Evolutionary conservation across 2,113 vertebrate genomes (phyloP).

Genomic region (Sebastes fasciatus): DNA sequence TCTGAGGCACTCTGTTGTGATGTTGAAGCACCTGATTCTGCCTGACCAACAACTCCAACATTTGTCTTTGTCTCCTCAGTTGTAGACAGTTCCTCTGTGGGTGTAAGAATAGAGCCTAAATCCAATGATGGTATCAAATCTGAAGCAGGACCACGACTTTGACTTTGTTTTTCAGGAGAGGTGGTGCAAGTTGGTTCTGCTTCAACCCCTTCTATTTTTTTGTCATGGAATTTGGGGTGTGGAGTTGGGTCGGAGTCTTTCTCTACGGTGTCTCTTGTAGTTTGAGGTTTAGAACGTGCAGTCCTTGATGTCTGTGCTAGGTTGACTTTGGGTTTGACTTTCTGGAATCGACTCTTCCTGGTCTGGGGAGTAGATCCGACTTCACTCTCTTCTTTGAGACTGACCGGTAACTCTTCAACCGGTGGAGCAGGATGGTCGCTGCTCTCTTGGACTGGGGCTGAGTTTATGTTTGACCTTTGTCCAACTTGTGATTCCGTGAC

Average conservation of each 20-base stretch:
- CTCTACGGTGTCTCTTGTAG: background rate
- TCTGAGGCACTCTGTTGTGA: conserved; percentile 20
- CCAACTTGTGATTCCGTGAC: background rate
- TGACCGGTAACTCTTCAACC: conserved; percentile 8
- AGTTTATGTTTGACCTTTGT: background rate
- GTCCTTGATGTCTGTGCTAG: conserved; percentile 34
- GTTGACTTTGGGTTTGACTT: conserved; percentile 61
- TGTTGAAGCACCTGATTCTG: background rate
- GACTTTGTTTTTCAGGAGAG: background rate
- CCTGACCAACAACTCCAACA: background rate
- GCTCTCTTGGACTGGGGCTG: background rate
- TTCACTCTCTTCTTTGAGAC: conserved; percentile 11
- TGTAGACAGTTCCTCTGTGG: background rate
- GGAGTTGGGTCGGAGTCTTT: background rate
- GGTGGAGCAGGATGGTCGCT: background rate
- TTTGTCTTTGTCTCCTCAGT: conserved; percentile 2
- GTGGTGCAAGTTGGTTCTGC: background rate
- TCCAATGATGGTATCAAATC: background rate
- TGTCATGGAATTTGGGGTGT: background rate
- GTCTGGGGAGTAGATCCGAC: background rate
- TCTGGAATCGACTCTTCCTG: conserved; percentile 38
- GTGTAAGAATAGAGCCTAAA: background rate
- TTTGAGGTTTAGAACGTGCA: conserved; percentile 30
- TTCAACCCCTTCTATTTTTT: background rate
- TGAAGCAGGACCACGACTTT: background rate